Evolutionary conservation across 2,113 vertebrate genomes (phyloP), one percentile per base, ranked within the genome.

Genomic region (Gavialis gangeticus): DNA sequence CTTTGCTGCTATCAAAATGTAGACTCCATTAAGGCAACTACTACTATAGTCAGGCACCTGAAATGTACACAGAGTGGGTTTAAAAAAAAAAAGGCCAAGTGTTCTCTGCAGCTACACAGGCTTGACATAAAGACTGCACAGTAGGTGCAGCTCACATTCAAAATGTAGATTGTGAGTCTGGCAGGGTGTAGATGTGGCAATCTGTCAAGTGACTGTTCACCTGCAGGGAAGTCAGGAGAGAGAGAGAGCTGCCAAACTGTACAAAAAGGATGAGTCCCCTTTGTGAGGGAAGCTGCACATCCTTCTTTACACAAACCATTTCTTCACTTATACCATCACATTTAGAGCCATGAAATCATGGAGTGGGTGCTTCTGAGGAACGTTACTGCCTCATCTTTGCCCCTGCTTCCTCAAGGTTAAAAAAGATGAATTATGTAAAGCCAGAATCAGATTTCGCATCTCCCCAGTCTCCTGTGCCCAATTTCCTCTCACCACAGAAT

Each of bases 81-180:
- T 1, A 62, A 21, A 57, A 55, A 87, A 79, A 62, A 59, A 46
- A 2, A 7, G 75, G 64, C 69, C 19, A 13, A 4, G 3, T 64
- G 37, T 28, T 16, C 34, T 58, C 15, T 5, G 37, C 4, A 84
- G 82, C 13, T 82, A 62, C 9, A 14, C 12, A 59, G 54, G 63
- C 16, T 63, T 28, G 25, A 63, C 64, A 56, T 25, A 28, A 79
- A 96, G 34, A 62, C 15, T 88, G 86, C 16, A 46, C 63, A 58
- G 55, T 8, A 55, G 59, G 11, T 24, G 18, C 3, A 28, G 75
- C 19, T 56, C 0, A 0, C 2, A 34, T 55, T 83, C 69, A 46
- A 92, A 94, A 94, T 12, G 55, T n/a, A 30, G 59, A 14, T 67
- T 69, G 96, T 92, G 1, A 19, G 58, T 86, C 77, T 13, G n/a